Conservation (phyloP, 2,113 vertebrate genomes). For the Heterochromis multidens region DNA sequence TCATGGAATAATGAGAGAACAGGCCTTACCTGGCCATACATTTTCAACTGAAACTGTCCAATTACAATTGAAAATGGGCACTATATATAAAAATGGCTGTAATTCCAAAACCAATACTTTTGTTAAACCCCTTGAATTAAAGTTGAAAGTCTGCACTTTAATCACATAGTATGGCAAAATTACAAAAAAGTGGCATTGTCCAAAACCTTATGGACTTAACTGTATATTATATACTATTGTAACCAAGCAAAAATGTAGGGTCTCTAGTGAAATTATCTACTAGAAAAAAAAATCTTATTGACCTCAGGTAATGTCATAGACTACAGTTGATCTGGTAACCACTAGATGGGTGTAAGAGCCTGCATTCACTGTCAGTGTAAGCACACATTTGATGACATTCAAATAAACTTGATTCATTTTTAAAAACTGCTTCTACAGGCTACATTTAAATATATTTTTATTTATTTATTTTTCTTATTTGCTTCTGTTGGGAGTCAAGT, state of each 20-base stretch:
- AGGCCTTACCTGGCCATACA: neutral
- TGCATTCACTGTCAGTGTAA: neutral
- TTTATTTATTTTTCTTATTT: neutral
- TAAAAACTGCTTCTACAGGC: neutral
- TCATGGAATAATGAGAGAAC: neutral
- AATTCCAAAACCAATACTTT: neutral
- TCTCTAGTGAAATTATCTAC: neutral
- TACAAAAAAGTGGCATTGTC: too few relatives aligned
- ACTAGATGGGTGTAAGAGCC: conserved; percentile 58
- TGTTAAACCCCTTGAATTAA: too few relatives aligned
- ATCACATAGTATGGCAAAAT: too few relatives aligned
- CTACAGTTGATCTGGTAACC: conserved; percentile 10
- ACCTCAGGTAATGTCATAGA: neutral
- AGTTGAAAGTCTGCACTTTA: too few relatives aligned
- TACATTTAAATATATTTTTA: neutral
- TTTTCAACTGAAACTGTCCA: neutral
- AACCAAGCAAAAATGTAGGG: neutral
- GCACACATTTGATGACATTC: neutral
- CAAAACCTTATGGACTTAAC: neutral
- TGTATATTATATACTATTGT: neutral
- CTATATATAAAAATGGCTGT: neutral
- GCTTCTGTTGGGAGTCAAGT: neutral
- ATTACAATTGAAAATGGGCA: neutral
- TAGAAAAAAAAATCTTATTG: neutral
- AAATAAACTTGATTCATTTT: neutral